These are phyloP conservation scores for Drosophila albomicans DNA, from an alignment of 1,140 invertebrate genomes.

Conservation along the genomic window DNA sequence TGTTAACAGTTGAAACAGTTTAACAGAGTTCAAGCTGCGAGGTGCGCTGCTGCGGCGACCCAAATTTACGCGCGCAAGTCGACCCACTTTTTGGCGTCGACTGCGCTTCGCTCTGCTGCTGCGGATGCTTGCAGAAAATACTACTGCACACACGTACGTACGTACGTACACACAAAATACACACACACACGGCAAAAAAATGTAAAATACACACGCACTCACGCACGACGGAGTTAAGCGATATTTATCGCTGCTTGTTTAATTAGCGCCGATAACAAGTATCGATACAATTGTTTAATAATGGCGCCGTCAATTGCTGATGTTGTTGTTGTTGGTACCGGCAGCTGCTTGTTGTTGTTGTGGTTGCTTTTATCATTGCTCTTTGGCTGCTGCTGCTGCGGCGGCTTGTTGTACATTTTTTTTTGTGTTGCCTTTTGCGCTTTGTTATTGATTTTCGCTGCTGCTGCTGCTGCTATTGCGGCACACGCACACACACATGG, in stretches of 20 bases:
- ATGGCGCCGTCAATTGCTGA: conserved; percentile 38
- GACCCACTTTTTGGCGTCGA: conserved; percentile 52
- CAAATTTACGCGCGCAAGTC: conserved; percentile 59
- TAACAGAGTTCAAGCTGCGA: conserved; percentile 5
- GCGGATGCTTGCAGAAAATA: neutral
- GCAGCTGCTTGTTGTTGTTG: conserved; percentile 1
- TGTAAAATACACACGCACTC: neutral
- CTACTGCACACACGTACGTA: conserved; percentile 9
- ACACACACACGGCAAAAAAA: neutral
- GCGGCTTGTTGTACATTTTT: conserved; percentile 49
- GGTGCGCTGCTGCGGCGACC: conserved; percentile 46
- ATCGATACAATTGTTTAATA: conserved; percentile 57
- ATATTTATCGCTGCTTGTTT: conserved; percentile 35
- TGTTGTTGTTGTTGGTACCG: conserved; percentile 5
- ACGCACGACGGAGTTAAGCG: conserved; percentile 3
- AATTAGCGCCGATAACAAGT: conserved; percentile 44
- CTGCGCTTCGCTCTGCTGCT: conserved; percentile 13
- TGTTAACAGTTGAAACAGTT: neutral
- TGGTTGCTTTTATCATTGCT: conserved; percentile 63
- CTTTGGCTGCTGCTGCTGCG: conserved; percentile 39
- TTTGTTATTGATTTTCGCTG: conserved; percentile 72
- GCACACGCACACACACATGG: conserved; percentile 46
- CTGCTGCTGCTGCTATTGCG: conserved; percentile 8
- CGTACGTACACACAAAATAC: conserved; percentile 2
- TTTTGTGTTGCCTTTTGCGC: conserved; percentile 33